Evolutionary conservation across 2,888 invertebrate species (phyloP).

Genomic region (Spicauda simplicius): DNA sequence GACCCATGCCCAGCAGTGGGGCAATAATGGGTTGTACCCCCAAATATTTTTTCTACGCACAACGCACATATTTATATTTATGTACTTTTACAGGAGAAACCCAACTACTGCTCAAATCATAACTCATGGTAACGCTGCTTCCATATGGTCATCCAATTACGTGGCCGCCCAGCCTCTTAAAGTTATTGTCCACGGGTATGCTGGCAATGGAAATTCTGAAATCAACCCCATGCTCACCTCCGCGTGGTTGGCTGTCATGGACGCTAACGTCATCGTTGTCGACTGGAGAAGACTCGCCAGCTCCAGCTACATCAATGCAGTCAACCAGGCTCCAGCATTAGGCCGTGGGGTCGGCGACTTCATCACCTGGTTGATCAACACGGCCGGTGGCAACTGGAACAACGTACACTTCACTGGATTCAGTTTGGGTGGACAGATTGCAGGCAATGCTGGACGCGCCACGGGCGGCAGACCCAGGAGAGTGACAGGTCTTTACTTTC

Average conservation of each 20-base stretch:
- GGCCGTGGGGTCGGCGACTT: slow-evolving; percentile 61
- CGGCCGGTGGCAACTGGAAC: slow-evolving; percentile 61
- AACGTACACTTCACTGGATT: slow-evolving; percentile 67
- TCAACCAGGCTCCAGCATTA: slow-evolving; percentile 52
- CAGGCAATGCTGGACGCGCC: slow-evolving; percentile 54
- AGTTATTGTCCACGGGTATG: slow-evolving; percentile 69
- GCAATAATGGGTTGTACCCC: too few relatives aligned
- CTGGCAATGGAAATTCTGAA: slow-evolving; percentile 56
- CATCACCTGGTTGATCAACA: slow-evolving; percentile 59
- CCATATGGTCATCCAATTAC: slow-evolving; percentile 57
- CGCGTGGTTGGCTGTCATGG: slow-evolving; percentile 59
- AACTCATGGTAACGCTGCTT: slow-evolving; percentile 52
- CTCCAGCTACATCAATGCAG: slow-evolving; percentile 40
- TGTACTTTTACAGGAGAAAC: slow-evolving; percentile 48
- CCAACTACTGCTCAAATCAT: slow-evolving; percentile 53
- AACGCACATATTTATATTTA: too few relatives aligned
- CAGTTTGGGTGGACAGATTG: slow-evolving; percentile 66
- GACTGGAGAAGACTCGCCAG: slow-evolving; percentile 46
- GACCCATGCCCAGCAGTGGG: too few relatives aligned
- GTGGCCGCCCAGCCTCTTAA: slow-evolving; percentile 52
- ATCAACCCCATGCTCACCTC: slow-evolving; percentile 57
- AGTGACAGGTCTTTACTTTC: slow-evolving; percentile 47
- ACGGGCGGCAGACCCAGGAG: slow-evolving; percentile 44
- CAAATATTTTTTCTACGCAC: too few relatives aligned
- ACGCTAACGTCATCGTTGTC: slow-evolving; percentile 50